Evolutionary conservation across 2,888 invertebrate genomes (phyloP), one percentile per base, ranked within the genome.

Genomic region (Drosophila kanekoi): DNA sequence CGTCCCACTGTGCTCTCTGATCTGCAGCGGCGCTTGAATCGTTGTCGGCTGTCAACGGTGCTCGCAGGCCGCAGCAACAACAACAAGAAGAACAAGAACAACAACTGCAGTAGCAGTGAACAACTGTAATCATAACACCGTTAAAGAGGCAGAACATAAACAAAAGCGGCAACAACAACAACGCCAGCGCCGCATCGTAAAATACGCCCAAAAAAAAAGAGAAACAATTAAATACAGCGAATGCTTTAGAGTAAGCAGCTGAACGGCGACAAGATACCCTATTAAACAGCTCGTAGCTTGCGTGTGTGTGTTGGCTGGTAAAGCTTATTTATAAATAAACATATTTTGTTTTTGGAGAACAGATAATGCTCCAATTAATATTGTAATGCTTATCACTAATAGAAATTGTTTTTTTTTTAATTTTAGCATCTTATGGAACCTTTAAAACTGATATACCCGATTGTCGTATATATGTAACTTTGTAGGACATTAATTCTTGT

Each of bases 91-190:
- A 56, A 40, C 61, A 56, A 52, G 23, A 68, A 32, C 49, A 64
- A 14, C 41, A 58, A 45, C 59, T 41, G 13, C 28, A 28, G 28
- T 37, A 54, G 51, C 45, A 13, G 60, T 28, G 76, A 87, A 81
- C 81, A 83, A 83, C 79, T 72, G 81, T 79, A 87, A 87, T 81
- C 81, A 82, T 71, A 82, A 87, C 81, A 82, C 79, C 82, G 73
- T 79, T 81, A 79, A 83, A 79, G 72, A 83, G 88, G 51, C 83
- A 75, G 76, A 83, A 81, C 86, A 73, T 72, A 82, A 87, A 87
- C 72, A 85, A 87, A 72, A 65, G 59, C 60, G 71, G 63, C 66
- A 72, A 53, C 57, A 56, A 47, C 53, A 68, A 32, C 77, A 48
- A 52, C 37, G n/a, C n/a, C 53, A 58, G 51, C 58, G 52, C 45